These are phyloP conservation scores for Pipistrellus nathusii DNA, from an alignment of 2,797 vertebrate species.

Conservation along the genomic window DNA sequence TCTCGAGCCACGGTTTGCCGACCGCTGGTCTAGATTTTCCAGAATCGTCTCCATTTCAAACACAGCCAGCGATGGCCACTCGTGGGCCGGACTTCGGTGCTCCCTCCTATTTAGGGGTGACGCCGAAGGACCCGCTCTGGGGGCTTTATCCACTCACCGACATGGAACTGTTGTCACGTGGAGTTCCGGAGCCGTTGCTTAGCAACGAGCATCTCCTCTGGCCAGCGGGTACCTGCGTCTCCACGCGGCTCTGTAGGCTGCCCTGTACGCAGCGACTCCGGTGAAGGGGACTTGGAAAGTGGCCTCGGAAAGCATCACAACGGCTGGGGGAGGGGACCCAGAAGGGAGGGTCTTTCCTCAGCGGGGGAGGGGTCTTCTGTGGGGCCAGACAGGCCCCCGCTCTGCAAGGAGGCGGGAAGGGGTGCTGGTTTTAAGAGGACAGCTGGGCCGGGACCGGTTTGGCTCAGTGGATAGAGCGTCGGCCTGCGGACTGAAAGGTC, in stretches of 20 bases:
- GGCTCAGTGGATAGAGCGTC: no score
- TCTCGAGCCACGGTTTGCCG: no score
- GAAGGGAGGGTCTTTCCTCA: not conserved
- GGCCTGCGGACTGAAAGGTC: no score
- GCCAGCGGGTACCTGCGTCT: rapidly evolving
- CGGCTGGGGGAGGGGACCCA: not conserved
- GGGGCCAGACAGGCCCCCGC: not conserved
- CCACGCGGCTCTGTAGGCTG: rapidly evolving
- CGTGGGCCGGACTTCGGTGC: not conserved
- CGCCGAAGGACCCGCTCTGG: rapidly evolving
- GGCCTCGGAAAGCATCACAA: not conserved
- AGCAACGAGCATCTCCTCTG: not conserved
- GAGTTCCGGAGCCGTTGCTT: not conserved
- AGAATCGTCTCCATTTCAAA: not conserved
- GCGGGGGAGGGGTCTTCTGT: no score
- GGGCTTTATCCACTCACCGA: not conserved
- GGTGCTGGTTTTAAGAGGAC: not conserved
- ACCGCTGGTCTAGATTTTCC: not conserved
- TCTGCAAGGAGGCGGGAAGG: not conserved
- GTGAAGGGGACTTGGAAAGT: not conserved
- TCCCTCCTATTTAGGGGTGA: not conserved
- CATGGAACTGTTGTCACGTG: rapidly evolving
- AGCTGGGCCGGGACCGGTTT: no score
- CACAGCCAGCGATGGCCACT: not conserved
- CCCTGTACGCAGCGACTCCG: rapidly evolving